These are phyloP conservation scores for Exocentrus adspersus DNA, from an alignment of 2,888 invertebrate species.

Conservation along the genomic window DNA sequence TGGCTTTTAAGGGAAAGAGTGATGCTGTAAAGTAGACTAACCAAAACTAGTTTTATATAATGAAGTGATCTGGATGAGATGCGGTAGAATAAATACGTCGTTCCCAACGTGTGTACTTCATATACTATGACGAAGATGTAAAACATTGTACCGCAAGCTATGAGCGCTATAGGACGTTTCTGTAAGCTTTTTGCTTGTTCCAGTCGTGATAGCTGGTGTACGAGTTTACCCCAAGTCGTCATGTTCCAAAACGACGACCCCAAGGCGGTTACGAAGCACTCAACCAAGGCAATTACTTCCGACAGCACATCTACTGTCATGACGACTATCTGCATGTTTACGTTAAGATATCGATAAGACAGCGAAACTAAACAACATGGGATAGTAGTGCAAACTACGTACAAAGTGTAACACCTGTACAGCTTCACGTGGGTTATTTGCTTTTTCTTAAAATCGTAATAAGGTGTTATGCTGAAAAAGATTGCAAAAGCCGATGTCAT, in stretches of 20 bases:
- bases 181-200: neutral
- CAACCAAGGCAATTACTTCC: neutral
- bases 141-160: too few species aligned
- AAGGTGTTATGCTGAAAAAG: neutral
- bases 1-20: neutral
- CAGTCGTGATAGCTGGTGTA: neutral
- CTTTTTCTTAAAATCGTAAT: neutral
- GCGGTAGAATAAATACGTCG: too few species aligned
- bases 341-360: too few species aligned
- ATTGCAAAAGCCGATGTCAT: neutral
- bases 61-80: neutral
- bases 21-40: neutral
- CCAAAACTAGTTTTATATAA: neutral
- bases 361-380: too few species aligned
- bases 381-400: neutral
- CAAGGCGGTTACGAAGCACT: neutral
- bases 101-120: neutral
- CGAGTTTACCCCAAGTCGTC: neutral
- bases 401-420: constrained; percentile 3
- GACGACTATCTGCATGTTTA: neutral
- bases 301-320: neutral
- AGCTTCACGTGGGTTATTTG: neutral
- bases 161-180: too few species aligned
- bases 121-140: neutral
- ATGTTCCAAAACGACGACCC: neutral